These are phyloP conservation scores for Dipodomys spectabilis DNA, from an alignment of 2,113 vertebrate species.

Conservation along the genomic window DNA sequence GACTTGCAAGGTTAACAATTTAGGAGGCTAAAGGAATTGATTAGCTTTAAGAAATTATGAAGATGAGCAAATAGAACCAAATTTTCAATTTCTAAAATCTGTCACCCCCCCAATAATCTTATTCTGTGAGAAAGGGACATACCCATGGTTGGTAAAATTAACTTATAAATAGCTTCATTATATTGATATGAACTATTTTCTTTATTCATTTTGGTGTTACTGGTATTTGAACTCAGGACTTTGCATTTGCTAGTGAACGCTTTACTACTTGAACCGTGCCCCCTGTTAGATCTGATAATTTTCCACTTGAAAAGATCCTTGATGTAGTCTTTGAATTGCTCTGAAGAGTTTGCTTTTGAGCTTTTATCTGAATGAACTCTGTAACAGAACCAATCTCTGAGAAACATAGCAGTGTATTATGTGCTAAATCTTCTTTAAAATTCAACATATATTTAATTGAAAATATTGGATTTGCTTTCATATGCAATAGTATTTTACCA, in stretches of 20 bases:
- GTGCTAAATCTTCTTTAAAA: constrained; percentile 66
- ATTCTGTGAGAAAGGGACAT: background rate
- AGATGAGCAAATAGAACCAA: background rate
- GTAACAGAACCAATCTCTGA: constrained; percentile 40
- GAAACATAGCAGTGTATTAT: constrained; percentile 29
- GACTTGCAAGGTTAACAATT: background rate
- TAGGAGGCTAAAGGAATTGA: background rate
- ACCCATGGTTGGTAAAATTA: background rate
- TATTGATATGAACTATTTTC: constrained; percentile 57
- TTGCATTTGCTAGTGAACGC: too few relatives aligned
- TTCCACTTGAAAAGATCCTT: background rate
- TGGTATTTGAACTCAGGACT: too few relatives aligned
- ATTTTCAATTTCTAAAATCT: background rate
- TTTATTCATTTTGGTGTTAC: too few relatives aligned
- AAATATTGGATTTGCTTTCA: constrained; percentile 80
- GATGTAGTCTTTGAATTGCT: constrained; percentile 12
- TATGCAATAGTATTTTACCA: constrained; percentile 72
- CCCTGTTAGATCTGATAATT: background rate
- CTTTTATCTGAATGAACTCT: constrained; percentile 28
- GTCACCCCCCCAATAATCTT: background rate
- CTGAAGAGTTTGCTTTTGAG: constrained; percentile 27
- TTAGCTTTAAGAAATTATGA: background rate
- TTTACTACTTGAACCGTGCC: too few relatives aligned
- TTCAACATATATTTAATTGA: constrained; percentile 68
- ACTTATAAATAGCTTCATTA: constrained; percentile 11